Percentiles rank a stretch among this genome's conserved stretches.
Evolutionary conservation across 2,888 invertebrate species (phyloP).

Genomic region (Lithophane leautieri): DNA sequence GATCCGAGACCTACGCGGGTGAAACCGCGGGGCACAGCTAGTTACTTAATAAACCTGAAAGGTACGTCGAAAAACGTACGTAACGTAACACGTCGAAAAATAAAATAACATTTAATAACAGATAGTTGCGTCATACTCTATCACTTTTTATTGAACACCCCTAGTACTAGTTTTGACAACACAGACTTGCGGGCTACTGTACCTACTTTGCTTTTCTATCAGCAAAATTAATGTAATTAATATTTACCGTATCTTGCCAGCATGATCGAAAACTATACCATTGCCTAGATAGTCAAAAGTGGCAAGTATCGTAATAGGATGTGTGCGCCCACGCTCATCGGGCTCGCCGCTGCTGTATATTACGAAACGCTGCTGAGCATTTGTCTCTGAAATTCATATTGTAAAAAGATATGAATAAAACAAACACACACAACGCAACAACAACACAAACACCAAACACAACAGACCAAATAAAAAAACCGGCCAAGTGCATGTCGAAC

Average conservation of each 20-base stretch:
- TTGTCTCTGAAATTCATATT: conserved; percentile 74
- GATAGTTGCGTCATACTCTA: no score
- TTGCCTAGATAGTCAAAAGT: conserved; percentile 86
- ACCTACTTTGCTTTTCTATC: background rate
- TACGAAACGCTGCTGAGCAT: conserved; percentile 84
- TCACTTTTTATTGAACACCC: no score
- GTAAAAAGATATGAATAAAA: background rate
- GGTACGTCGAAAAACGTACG: no score
- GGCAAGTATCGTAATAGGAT: conserved; percentile 82
- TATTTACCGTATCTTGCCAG: conserved; percentile 83
- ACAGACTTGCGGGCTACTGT: background rate
- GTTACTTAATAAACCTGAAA: no score
- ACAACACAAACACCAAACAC: no score
- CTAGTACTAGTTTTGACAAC: background rate
- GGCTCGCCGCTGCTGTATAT: conserved; percentile 84
- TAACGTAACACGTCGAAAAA: no score
- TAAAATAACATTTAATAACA: no score
- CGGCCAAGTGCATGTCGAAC: no score
- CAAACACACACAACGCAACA: no score
- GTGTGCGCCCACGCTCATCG: conserved; percentile 80
- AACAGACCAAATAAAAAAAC: no score
- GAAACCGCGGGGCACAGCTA: no score
- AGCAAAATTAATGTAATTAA: background rate
- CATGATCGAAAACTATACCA: conserved; percentile 85
- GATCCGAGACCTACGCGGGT: no score